phyloP scores from a whole-genome alignment of 2,113 vertebrate genomes.

The Engraulis encrasicolus region DNA sequence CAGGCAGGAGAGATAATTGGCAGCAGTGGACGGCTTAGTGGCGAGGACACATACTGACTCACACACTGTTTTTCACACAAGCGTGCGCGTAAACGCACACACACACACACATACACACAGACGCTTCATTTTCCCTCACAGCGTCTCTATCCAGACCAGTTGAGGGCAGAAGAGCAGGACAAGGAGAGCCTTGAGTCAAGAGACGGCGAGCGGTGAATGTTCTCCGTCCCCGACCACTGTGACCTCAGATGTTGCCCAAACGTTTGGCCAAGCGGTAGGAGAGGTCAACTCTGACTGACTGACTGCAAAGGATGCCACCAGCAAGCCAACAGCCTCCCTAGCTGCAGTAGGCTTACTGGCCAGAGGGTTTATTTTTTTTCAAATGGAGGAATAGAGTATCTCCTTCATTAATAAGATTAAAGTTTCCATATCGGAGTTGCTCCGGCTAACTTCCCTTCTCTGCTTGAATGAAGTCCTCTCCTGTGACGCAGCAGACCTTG shows the following conservation, averaged over 20 bases:
- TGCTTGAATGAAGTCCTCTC: too few relatives aligned
- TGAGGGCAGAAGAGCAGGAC: neutral
- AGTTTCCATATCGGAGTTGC: too few relatives aligned
- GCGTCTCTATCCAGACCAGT: neutral
- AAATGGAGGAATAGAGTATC: too few relatives aligned
- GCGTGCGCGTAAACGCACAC: too few relatives aligned
- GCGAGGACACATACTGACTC: neutral
- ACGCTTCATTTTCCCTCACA: neutral
- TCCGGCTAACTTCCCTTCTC: too few relatives aligned
- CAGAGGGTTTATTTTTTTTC: too few relatives aligned
- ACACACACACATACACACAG: too few relatives aligned
- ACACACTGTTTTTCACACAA: neutral
- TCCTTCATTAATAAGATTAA: too few relatives aligned
- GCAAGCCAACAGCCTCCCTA: neutral
- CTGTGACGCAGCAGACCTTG: too few relatives aligned
- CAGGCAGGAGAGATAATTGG: neutral
- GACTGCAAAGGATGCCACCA: neutral
- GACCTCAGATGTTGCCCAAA: too few relatives aligned
- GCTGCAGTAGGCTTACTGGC: neutral
- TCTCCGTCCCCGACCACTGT: neutral
- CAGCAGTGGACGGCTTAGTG: neutral
- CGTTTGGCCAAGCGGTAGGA: neutral
- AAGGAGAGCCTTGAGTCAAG: neutral
- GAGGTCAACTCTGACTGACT: neutral
- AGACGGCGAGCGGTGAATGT: neutral